Conservation (phyloP, 2,113 vertebrate species). For the Picathartes gymnocephalus region DNA sequence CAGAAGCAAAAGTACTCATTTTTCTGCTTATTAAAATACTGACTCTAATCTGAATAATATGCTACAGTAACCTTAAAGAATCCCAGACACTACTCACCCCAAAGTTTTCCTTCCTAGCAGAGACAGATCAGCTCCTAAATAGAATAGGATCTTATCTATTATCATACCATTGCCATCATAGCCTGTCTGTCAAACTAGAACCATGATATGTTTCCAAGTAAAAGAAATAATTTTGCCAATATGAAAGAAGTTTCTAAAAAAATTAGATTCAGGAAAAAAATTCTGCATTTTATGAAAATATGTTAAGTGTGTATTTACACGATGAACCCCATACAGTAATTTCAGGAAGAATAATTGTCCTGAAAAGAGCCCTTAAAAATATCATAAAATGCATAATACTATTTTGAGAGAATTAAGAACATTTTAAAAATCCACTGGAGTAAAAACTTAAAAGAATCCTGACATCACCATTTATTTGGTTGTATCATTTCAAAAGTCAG, state of each 20-base stretch:
- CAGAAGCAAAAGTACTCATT: neutral
- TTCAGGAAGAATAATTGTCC: neutral
- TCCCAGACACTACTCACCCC: neutral
- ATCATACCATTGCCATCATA: neutral
- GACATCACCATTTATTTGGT: neutral
- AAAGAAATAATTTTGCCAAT: neutral
- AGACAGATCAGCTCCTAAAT: neutral
- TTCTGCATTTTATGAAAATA: neutral
- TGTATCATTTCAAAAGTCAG: neutral
- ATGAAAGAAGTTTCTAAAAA: neutral
- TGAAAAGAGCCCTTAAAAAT: neutral
- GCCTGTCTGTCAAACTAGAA: neutral
- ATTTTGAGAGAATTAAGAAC: neutral
- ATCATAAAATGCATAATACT: neutral
- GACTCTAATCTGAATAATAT: neutral
- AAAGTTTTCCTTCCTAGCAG: neutral
- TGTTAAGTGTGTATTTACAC: neutral
- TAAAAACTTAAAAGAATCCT: neutral
- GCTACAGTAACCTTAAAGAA: neutral
- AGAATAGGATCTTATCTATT: neutral
- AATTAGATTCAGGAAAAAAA: neutral
- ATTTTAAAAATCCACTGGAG: neutral
- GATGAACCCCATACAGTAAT: neutral
- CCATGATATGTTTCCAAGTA: neutral
- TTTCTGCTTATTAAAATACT: neutral